phyloP scores from a whole-genome alignment of 2,888 invertebrate genomes.

The Panorpa germanica region DNA sequence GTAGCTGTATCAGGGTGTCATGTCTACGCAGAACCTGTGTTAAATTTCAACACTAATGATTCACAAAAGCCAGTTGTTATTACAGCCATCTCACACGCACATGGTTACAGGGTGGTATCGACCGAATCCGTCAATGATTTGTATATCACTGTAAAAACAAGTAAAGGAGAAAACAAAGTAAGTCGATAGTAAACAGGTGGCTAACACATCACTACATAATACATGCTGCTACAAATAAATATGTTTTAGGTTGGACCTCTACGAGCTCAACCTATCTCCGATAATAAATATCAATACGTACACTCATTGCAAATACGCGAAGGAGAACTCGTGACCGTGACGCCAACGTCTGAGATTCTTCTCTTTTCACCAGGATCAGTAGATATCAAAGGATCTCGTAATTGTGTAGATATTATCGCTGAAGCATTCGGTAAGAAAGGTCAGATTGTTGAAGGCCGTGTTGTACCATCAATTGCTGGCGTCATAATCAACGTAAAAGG shows the following conservation, averaged over 20 bases:
- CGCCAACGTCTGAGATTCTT: constrained; percentile 48
- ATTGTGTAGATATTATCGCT: constrained; percentile 46
- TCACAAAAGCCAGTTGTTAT: constrained; percentile 22
- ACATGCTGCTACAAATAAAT: no score
- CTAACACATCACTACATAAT: no score
- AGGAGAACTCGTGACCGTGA: constrained; percentile 35
- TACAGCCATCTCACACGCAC: constrained; percentile 34
- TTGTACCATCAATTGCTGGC: constrained; percentile 40
- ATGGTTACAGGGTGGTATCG: constrained; percentile 27
- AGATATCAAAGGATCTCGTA: constrained; percentile 39
- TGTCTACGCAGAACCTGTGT: constrained; percentile 31
- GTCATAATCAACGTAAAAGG: constrained; percentile 24
- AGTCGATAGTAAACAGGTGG: no score
- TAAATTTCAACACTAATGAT: constrained; percentile 24
- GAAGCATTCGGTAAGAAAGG: constrained; percentile 42
- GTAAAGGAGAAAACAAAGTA: no score
- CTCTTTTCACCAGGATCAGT: constrained; percentile 46
- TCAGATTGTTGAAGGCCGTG: constrained; percentile 40
- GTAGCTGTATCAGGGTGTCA: constrained; percentile 70
- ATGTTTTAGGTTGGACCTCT: no score
- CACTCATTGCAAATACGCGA: constrained; percentile 26
- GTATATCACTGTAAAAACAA: no score
- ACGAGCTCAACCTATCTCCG: no score
- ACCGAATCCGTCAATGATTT: no score
- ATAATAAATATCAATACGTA: no score